Base-by-base conservation (phyloP, 2,888 invertebrate genomes). In the Noctua fimbriata region DNA sequence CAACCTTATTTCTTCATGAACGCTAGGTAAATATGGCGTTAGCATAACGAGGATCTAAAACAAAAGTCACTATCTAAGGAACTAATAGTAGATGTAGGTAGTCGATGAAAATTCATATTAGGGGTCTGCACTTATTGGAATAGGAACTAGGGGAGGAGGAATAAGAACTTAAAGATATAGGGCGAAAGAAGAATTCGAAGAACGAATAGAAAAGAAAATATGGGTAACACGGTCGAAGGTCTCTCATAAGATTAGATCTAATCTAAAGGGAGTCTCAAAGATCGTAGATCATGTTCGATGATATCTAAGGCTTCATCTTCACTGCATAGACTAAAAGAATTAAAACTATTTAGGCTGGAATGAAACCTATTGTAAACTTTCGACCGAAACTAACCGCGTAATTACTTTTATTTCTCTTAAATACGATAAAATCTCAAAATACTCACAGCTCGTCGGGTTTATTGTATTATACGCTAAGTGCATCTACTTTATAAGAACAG, bases 391-490 rank as follows among this genome's bases (percentile, higher is more conserved):
- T 95, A 95, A 95, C 91, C 84, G 92, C 93, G 90, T 92, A 92
- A 93, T 92, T 92, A 93, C 79, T 82, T 91, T 93, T 91, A 93
- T 94, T 92, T 92, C 91, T 94, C 96, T 96, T 96, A 95, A 94
- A 94, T 95, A 96, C 96, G 96, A 96, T 97, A 96, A 97, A 96
- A 97, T 96, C 96, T 97, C 97, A 96, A 96, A 97, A 96, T 96
- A 95, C 95, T 97, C 97, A 97, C 97, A 97, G 97, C 96, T 97
- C 97, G 93, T 97, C 96, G 95, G 96, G 95, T 96, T 96, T 96
- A 96, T 96, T 96, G 95, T 96, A 95, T 95, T 95, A 94, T 94
- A 95, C 95, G 94, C 96, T 97, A 97, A 95, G 97, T 97, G 97
- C 96, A 96, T 92, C 97, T 97, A 97, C 97, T 92, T 95, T 96